Conservation (phyloP, 2,113 vertebrate genomes). For the Macquaria ambigua region DNA sequence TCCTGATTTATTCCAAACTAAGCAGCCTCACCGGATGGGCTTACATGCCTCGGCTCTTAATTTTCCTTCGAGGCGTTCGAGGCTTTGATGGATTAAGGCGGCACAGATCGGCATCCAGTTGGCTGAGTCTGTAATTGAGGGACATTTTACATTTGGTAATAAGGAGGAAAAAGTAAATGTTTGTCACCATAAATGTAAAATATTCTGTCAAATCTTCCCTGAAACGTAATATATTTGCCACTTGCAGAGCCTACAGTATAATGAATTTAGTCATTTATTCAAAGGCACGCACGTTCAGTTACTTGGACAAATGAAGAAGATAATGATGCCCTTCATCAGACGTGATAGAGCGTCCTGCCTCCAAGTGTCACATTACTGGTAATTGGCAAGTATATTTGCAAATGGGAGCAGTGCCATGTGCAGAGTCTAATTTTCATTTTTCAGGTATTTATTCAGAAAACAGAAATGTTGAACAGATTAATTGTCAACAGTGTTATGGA, state of each 20-base stretch:
- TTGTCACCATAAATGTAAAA: conserved; percentile 34
- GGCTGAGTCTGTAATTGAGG: conserved; percentile 42
- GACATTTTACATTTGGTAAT: conserved; percentile 52
- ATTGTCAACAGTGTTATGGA: too few relatives aligned
- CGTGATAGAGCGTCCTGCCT: conserved; percentile 11
- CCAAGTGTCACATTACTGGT: not conserved
- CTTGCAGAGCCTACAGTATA: not conserved
- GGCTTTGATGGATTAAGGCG: conserved; percentile 56
- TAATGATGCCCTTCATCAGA: conserved; percentile 49
- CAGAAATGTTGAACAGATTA: conserved; percentile 6
- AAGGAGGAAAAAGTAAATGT: conserved; percentile 16
- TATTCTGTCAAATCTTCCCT: conserved; percentile 10
- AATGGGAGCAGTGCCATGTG: not conserved
- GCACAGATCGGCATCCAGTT: conserved; percentile 55
- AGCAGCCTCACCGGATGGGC: conserved; percentile 33
- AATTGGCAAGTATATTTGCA: conserved; percentile 14
- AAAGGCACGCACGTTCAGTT: conserved; percentile 15
- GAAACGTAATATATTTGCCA: not conserved
- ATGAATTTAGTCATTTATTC: conserved; percentile 32
- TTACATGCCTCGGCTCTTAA: conserved; percentile 46
- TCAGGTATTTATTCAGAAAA: conserved; percentile 36
- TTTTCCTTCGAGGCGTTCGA: conserved; percentile 30
- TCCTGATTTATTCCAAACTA: conserved; percentile 56
- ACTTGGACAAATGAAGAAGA: conserved; percentile 34
- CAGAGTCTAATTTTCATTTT: not conserved